Evolutionary conservation across 2,888 invertebrate species (phyloP).

Genomic region (Platypus cylindrus): DNA sequence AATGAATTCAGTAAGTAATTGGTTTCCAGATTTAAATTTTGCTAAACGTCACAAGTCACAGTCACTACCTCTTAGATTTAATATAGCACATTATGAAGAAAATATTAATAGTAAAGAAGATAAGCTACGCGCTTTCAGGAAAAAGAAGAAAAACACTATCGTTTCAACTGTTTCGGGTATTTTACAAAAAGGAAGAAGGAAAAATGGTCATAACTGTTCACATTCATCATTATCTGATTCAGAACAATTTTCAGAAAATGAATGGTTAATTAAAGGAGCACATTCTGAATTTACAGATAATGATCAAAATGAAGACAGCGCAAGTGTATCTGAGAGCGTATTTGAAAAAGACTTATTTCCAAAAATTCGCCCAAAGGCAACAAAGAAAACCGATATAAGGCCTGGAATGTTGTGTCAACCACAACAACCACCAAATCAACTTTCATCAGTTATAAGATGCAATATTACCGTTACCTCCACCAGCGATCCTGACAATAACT

Average conservation of each 20-base stretch:
- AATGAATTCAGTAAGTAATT: conserved; percentile 66
- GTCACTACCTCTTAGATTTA: conserved; percentile 63
- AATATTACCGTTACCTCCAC: too few species aligned
- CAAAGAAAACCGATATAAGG: conserved; percentile 13
- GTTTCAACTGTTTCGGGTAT: conserved; percentile 77
- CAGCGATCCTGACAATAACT: conserved; percentile 25
- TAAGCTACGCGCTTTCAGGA: conserved; percentile 31
- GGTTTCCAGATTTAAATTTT: conserved; percentile 70
- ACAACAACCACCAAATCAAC: conserved; percentile 16
- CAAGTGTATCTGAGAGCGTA: conserved; percentile 52
- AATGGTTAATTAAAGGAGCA: conserved; percentile 51
- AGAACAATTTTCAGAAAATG: conserved; percentile 61
- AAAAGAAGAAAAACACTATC: conserved; percentile 68
- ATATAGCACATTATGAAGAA: conserved; percentile 42
- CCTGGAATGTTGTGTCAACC: conserved; percentile 17
- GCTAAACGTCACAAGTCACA: conserved; percentile 68
- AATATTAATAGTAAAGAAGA: conserved; percentile 33
- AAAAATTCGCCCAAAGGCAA: conserved; percentile 37
- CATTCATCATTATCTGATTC: conserved; percentile 60
- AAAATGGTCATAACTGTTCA: conserved; percentile 41
- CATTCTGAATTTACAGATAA: conserved; percentile 62
- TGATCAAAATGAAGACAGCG: conserved; percentile 41
- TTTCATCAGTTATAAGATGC: too few species aligned
- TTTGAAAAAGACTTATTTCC: conserved; percentile 50
- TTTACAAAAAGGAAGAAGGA: conserved; percentile 70